Evolutionary conservation across 2,888 invertebrate species (phyloP).

Genomic region (Thyatira batis): DNA sequence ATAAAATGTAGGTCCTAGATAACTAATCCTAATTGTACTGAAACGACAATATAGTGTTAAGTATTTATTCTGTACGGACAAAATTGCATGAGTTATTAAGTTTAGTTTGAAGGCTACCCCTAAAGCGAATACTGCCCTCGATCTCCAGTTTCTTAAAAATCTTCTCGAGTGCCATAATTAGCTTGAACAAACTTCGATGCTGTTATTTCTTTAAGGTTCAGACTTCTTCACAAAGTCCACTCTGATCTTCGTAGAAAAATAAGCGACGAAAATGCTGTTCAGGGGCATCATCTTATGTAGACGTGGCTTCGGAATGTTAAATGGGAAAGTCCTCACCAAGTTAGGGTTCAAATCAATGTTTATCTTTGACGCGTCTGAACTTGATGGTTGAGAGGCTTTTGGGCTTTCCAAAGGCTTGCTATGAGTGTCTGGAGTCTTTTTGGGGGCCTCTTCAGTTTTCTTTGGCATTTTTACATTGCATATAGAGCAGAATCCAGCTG

Average conservation of each 20-base stretch:
- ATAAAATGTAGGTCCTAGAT: no score
- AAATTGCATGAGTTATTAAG: no score
- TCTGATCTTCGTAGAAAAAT: constrained; percentile 22
- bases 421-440: constrained; percentile 5
- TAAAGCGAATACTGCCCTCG: no score
- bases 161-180: no score
- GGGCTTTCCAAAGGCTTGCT: not conserved
- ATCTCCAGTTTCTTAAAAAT: no score
- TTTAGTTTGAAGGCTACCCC: no score
- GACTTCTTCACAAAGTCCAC: not conserved
- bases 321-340: constrained; percentile 15
- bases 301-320: constrained; percentile 20
- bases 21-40: no score
- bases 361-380: not conserved
- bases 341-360: constrained; percentile 12
- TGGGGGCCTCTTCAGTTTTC: not conserved
- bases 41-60: no score
- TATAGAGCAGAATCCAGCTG: constrained; percentile 7
- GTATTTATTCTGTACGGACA: no score
- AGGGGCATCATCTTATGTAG: constrained; percentile 10
- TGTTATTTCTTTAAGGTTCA: constrained; percentile 3
- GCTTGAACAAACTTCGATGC: no score
- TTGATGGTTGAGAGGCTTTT: no score
- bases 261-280: constrained; percentile 19
- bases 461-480: constrained; percentile 4